A percentile compares a stretch with the other conserved stretches of the same genome.
Conservation (phyloP, 1,140 invertebrate species). For the Archivesica marissinica region DNA sequence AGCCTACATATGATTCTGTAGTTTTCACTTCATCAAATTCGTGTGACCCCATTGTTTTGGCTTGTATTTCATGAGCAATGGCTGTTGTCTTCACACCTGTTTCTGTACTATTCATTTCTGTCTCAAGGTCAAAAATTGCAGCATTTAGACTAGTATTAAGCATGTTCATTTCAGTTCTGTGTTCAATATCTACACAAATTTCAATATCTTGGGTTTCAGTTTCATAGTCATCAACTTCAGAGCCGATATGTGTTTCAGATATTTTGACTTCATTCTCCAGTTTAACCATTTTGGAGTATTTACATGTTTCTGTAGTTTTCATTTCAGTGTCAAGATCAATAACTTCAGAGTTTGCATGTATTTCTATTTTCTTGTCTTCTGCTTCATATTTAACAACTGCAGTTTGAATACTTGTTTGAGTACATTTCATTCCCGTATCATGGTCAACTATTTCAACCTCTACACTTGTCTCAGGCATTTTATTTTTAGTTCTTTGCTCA, state of each 20-base stretch:
- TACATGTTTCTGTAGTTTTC: background rate
- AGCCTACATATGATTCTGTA: background rate
- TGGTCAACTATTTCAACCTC: background rate
- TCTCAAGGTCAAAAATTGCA: too few relatives aligned
- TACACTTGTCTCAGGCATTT: background rate
- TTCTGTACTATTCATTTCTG: background rate
- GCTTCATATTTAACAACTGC: background rate
- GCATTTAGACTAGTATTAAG: background rate
- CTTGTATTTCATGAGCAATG: background rate
- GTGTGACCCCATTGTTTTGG: background rate
- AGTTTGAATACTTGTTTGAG: background rate
- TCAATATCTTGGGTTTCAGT: background rate
- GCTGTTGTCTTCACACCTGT: background rate
- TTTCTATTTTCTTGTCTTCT: background rate
- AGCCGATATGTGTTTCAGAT: background rate
- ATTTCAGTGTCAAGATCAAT: background rate
- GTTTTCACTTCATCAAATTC: background rate
- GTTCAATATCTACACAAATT: background rate
- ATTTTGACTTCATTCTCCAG: background rate
- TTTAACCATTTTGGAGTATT: background rate
- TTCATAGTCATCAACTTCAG: background rate
- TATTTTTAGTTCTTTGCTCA: background rate
- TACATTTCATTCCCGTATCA: background rate
- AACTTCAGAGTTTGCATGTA: background rate
- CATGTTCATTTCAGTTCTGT: background rate